Evolutionary conservation across 2,797 vertebrate genomes (phyloP), one percentile per base, ranked within the genome.

Genomic region (Halcyon chelicuti): DNA sequence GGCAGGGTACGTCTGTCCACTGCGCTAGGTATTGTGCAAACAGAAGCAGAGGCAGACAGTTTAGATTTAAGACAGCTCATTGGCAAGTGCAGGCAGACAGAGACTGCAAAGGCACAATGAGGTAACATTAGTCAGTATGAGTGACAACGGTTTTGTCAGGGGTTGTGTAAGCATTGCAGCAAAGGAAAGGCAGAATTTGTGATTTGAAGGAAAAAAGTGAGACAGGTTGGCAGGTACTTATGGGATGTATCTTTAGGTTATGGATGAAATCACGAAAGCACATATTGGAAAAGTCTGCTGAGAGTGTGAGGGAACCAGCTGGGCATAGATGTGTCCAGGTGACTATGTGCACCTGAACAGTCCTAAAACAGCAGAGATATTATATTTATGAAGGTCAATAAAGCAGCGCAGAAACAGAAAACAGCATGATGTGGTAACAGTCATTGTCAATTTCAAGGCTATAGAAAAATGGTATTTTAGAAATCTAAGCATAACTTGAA

Each of bases 101-200:
- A 58, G 61, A 12, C 54, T 84, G 86, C 83, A 68, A 72, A 93
- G 79, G 76, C 79, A 68, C 82, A 33, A 28, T 0, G 0, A 75
- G 57, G 82, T 6, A 58, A 68, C 0, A 5, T 49, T 85, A 73
- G 54, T 52, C 81, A 57, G 42, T 19, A 35, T 77, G 93, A 93
- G 29, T 58, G 84, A 81, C 95, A 95, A 66, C 35, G 72, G 40
- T 72, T 94, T 92, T 94, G 84, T 94, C 74, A 82, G 74, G 35
- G 63, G 23, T 20, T 89, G 61, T 71, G 74, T 57, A 76, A 76
- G 81, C 46, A 70, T 12, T 67, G 52, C 82, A 44, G 68, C 72
- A 92, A 82, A 94, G 49, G 40, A 91, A 94, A 92, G 58, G 74
- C 47, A 89, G 88, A 73, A 87, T 58, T 31, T 88, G 66, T 55